Evolutionary conservation across 2,113 vertebrate species (phyloP).

Genomic region (zebrafish (Danio rerio)): DNA sequence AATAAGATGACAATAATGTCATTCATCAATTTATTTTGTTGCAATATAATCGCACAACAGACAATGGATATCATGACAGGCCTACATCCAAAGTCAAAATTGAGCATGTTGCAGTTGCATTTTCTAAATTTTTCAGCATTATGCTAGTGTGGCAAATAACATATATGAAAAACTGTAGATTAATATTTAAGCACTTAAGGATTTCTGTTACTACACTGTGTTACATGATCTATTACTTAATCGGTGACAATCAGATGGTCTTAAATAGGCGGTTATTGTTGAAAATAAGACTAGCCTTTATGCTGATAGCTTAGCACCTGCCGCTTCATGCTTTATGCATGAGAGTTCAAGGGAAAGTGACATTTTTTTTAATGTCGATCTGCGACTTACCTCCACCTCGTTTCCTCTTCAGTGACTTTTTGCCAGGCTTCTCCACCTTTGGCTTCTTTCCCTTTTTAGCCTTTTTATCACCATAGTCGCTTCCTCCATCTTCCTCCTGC

Average conservation of each 20-base stretch:
- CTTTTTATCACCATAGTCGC: constrained; percentile 87
- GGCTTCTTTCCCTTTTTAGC: constrained; percentile 87
- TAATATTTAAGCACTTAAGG: no score
- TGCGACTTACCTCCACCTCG: constrained; percentile 78
- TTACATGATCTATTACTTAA: no score
- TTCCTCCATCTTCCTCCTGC: constrained; percentile 83
- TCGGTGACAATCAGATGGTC: not conserved
- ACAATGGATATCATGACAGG: no score
- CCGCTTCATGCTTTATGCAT: constrained; percentile 9
- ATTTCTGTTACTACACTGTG: no score
- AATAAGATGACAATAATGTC: no score
- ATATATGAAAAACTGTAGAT: no score
- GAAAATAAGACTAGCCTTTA: not conserved
- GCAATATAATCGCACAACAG: no score
- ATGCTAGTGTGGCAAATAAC: no score
- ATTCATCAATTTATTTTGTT: no score
- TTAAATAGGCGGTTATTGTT: not conserved
- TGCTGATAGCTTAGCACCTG: constrained; percentile 1
- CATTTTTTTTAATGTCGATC: not conserved
- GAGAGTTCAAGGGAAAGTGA: not conserved
- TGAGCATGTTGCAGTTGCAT: no score
- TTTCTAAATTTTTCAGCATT: no score
- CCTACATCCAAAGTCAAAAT: no score
- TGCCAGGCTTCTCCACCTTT: constrained; percentile 82
- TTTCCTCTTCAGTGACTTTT: constrained; percentile 85